Evolutionary conservation across 2,888 invertebrate species (phyloP).

Genomic region (Troglohyphantes excavatus): DNA sequence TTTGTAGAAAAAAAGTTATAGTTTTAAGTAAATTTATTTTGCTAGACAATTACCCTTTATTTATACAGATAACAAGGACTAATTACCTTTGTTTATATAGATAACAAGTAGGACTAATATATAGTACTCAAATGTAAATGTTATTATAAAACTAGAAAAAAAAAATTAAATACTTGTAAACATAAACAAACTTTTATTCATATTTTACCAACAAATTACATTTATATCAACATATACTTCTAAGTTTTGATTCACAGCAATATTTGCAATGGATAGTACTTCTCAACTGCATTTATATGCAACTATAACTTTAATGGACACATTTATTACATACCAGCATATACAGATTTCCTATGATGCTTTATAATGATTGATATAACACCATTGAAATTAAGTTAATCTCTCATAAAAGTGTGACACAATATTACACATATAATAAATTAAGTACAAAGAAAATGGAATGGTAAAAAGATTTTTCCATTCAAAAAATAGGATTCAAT

Average conservation of each 20-base stretch:
- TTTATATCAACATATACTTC: neutral
- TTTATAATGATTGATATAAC: neutral
- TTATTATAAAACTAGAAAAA: too few species aligned
- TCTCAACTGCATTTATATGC: neutral
- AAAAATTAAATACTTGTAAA: neutral
- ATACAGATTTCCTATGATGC: neutral
- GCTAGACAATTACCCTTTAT: too few species aligned
- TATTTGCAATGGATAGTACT: neutral
- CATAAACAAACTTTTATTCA: slow-evolving; percentile 1
- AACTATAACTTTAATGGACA: neutral
- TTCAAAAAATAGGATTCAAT: neutral
- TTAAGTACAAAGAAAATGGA: neutral
- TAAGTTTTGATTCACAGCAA: neutral
- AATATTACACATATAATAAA: neutral
- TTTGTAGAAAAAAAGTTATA: too few species aligned
- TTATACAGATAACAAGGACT: too few species aligned
- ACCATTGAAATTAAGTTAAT: neutral
- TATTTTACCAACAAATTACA: slow-evolving; percentile 1
- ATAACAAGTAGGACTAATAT: too few species aligned
- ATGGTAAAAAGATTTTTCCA: neutral
- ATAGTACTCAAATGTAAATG: too few species aligned
- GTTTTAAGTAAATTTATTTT: too few species aligned
- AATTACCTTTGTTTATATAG: too few species aligned
- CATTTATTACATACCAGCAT: neutral
- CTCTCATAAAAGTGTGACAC: neutral